Conservation (phyloP, 2,888 invertebrate genomes). For the Idaea straminata region DNA sequence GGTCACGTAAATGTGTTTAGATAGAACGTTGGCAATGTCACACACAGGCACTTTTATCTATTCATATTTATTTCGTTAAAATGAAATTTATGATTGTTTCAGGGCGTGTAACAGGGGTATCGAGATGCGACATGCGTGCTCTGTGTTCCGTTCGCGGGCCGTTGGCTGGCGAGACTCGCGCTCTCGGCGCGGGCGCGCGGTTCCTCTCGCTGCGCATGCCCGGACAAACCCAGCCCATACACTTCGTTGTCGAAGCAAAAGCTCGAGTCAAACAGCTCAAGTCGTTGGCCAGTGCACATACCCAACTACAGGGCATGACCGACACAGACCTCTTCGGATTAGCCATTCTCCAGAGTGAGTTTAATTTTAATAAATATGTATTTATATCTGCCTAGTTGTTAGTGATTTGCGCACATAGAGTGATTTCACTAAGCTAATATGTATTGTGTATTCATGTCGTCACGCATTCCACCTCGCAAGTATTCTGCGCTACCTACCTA, state of each 20-base stretch:
- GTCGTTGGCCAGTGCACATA: constrained; percentile 88
- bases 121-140: constrained; percentile 85
- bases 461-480: constrained; percentile 43
- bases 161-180: constrained; percentile 87
- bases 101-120: constrained; percentile 73
- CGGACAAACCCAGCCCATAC: constrained; percentile 72
- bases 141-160: constrained; percentile 92
- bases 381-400: constrained; percentile 8
- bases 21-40: background rate
- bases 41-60: background rate
- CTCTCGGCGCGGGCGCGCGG: constrained; percentile 82
- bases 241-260: constrained; percentile 86
- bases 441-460: constrained; percentile 46
- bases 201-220: constrained; percentile 84
- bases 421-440: constrained; percentile 45
- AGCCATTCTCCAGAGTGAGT: constrained; percentile 89
- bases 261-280: constrained; percentile 91
- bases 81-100: constrained; percentile 38
- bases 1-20: background rate
- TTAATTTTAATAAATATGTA: background rate
- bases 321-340: constrained; percentile 93
- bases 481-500: constrained; percentile 30
- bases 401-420: constrained; percentile 24
- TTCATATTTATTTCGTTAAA: background rate
- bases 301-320: constrained; percentile 89